Conservation (phyloP, 1,140 invertebrate genomes). For the Drosophila erecta region DNA sequence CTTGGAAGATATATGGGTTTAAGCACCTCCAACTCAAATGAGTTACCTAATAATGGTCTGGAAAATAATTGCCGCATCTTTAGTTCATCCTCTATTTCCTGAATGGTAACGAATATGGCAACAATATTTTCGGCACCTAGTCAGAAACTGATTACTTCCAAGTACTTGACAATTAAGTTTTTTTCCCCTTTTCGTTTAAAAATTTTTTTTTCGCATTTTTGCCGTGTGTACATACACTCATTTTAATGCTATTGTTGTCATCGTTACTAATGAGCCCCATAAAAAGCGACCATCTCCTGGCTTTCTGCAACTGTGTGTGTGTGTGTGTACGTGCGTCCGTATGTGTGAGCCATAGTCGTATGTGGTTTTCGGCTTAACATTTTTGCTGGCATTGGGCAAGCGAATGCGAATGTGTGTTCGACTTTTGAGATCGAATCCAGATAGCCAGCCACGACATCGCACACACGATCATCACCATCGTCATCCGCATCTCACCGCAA, state of each 20-base stretch:
- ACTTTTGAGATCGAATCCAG: slow-evolving; percentile 72
- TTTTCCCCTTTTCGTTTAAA: background rate
- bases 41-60: too few relatives aligned
- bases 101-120: too few relatives aligned
- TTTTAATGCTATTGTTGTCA: slow-evolving; percentile 65
- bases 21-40: too few relatives aligned
- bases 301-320: slow-evolving; percentile 1
- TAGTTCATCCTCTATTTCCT: too few relatives aligned
- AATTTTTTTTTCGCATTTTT: slow-evolving; percentile 1
- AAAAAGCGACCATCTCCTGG: slow-evolving; percentile 43
- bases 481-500: slow-evolving; percentile 27
- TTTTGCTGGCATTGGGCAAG: slow-evolving; percentile 48
- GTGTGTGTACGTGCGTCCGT: background rate
- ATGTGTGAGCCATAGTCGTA: slow-evolving; percentile 1
- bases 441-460: slow-evolving; percentile 60
- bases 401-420: slow-evolving; percentile 45
- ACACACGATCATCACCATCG: slow-evolving; percentile 24
- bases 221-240: slow-evolving; percentile 53
- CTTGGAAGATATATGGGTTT: too few relatives aligned
- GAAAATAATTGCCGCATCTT: too few relatives aligned
- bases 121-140: background rate
- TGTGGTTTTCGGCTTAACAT: background rate
- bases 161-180: slow-evolving; percentile 15
- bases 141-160: background rate
- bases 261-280: slow-evolving; percentile 69